Percentiles rank a stretch among this genome's conserved stretches.
Evolutionary conservation across 2,113 vertebrate genomes (phyloP).

Genomic region (Pitta sordida): DNA sequence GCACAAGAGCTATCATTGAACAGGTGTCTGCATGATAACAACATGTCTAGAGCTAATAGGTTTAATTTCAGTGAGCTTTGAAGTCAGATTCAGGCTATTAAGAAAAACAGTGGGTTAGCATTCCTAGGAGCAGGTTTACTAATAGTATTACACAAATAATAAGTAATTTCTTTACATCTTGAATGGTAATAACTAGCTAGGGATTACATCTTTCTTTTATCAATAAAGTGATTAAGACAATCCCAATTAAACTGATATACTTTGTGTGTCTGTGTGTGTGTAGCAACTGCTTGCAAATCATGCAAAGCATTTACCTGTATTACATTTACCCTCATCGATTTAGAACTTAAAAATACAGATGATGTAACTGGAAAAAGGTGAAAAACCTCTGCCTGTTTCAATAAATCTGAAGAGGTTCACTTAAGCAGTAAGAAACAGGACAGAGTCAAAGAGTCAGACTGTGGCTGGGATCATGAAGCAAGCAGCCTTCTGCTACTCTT

Average conservation of each 20-base stretch:
- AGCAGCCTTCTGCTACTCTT: neutral
- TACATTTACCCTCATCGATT: neutral
- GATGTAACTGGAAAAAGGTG: neutral
- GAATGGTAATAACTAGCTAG: neutral
- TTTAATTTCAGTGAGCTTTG: constrained; percentile 49
- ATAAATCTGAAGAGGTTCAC: neutral
- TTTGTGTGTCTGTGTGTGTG: neutral
- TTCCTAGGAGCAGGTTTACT: neutral
- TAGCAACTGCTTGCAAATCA: neutral
- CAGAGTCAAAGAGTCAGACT: neutral
- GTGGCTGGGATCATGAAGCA: neutral
- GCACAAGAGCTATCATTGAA: neutral
- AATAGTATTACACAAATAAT: constrained; percentile 11
- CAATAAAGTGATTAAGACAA: neutral
- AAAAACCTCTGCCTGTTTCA: neutral
- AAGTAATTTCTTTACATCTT: neutral
- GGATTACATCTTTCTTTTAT: constrained; percentile 2
- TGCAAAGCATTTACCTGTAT: neutral
- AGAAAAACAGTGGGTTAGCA: constrained; percentile 13
- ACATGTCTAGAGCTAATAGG: constrained; percentile 16
- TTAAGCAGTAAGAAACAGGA: neutral
- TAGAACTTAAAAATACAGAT: neutral
- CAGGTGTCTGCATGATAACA: constrained; percentile 17
- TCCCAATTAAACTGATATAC: neutral
- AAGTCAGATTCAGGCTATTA: constrained; percentile 40